phyloP scores from a whole-genome alignment of 2,797 vertebrate species.

The Notoglanidium macrostoma region DNA sequence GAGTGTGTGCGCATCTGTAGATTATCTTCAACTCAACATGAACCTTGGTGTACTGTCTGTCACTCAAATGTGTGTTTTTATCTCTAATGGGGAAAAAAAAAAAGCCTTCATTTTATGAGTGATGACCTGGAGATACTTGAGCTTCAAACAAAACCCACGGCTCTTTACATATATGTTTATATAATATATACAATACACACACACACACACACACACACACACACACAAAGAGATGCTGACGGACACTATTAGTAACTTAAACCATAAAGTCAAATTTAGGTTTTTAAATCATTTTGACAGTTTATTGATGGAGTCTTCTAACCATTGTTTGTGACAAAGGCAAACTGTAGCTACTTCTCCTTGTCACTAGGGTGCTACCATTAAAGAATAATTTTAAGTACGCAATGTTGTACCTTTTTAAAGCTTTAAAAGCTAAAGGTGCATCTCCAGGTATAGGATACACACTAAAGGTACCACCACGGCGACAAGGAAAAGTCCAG shows the following conservation, averaged over 20 bases:
- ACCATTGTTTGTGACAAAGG: too few species aligned
- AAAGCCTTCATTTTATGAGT: background rate
- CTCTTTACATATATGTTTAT: too few species aligned
- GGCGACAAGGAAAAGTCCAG: background rate
- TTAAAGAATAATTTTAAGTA: background rate
- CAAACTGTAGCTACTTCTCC: background rate
- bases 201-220: too few species aligned
- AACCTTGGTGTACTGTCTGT: background rate
- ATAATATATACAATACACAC: too few species aligned
- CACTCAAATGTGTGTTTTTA: background rate
- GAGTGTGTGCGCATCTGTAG: conserved; percentile 26
- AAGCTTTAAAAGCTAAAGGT: background rate
- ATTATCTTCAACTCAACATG: conserved; percentile 3
- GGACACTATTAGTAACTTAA: background rate
- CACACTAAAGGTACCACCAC: background rate
- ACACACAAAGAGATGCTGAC: too few species aligned
- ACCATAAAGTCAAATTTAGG: background rate
- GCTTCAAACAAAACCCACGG: background rate
- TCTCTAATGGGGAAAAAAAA: background rate
- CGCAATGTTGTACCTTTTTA: background rate
- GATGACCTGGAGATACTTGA: background rate
- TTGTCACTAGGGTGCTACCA: background rate
- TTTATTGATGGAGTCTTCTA: too few species aligned
- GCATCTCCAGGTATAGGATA: too few species aligned
- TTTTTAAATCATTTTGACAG: background rate